Base-by-base conservation (phyloP, 2,888 invertebrate species). In the Pyrocoelia pectoralis region DNA sequence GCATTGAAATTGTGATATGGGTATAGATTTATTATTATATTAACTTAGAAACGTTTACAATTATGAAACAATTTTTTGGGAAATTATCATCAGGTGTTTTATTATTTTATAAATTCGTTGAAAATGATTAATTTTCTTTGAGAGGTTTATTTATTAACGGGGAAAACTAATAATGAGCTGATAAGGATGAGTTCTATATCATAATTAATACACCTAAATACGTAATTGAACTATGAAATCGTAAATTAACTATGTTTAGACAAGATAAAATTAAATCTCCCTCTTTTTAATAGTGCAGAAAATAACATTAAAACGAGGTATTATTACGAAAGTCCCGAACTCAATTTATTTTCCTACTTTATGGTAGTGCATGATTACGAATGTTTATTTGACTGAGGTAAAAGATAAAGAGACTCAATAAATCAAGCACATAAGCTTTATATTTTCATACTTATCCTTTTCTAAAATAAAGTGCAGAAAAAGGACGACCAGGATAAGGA, bases 11-110 rank as follows among this genome's bases (percentile, higher is more conserved):
- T 69, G 68, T 70, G 68, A 72, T 71, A 73, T 64, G 64, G 54
- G 60, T 59, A 66, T 64, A 56, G 59, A 69, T 66, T 68, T 68
- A 71, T 68, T 68, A 71, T 71, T 71, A 65, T 67, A 61, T 71
- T 71, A 69, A 74, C 69, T 71, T 73, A 62, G 64, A 71, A 72
- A 72, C 68, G 68, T 68, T 71, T 70, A 69, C 74, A 77, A 77
- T 76, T 74, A 75, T 19, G 19, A 52, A 28, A 40, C 14, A 43
- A 28, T 12, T 18, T 73, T 73, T 73, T 73, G 69, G 69, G 72
- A 74, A 76, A 70, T 73, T 72, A 76, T 76, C 77, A 49, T 57
- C 52, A 56, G 56, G 56, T 56, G 57, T 62, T 57, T 62, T 53
- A 53, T 60, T 71, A 66, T 64, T 72, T 74, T 73, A 73, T 71